These are phyloP conservation scores for Xenentodon cancila DNA, from an alignment of 2,797 vertebrate species.

Conservation along the genomic window DNA sequence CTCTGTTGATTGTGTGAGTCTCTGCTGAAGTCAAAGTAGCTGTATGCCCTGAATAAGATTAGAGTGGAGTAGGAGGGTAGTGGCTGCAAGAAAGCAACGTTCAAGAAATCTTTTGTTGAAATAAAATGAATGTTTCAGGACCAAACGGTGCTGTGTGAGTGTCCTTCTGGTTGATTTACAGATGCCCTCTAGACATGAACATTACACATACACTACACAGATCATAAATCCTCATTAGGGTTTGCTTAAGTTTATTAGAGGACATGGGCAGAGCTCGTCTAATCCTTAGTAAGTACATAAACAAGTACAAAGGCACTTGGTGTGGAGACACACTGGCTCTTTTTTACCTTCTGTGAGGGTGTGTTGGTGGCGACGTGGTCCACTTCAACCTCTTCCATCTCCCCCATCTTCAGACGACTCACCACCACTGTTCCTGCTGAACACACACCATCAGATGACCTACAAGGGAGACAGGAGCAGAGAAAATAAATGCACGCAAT, in stretches of 20 bases:
- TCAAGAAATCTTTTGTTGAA: conserved; percentile 28
- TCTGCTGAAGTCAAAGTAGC: conserved; percentile 44
- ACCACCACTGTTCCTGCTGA: conserved; percentile 91
- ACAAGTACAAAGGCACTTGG: conserved; percentile 38
- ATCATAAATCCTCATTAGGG: conserved; percentile 64
- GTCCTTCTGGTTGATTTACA: conserved; percentile 7
- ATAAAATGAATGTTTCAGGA: conserved; percentile 8
- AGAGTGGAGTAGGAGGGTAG: conserved; percentile 19
- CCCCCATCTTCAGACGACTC: conserved; percentile 93
- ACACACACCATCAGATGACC: conserved; percentile 93
- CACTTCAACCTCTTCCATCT: conserved; percentile 90
- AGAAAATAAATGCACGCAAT: not conserved
- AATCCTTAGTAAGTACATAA: conserved; percentile 63
- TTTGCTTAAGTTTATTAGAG: conserved; percentile 69
- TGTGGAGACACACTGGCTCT: conserved; percentile 37
- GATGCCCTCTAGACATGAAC: conserved; percentile 20
- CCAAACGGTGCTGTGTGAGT: conserved; percentile 17
- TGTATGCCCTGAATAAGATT: conserved; percentile 55
- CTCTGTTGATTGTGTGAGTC: conserved; percentile 38
- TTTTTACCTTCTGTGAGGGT: conserved; percentile 89
- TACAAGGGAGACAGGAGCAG: conserved; percentile 56
- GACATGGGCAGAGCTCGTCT: conserved; percentile 70
- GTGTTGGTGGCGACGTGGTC: conserved; percentile 87
- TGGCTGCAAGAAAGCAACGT: not conserved
- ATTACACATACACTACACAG: conserved; percentile 25